phyloP scores from a whole-genome alignment of 2,888 invertebrate species.

The Ophonus ardosiacus region DNA sequence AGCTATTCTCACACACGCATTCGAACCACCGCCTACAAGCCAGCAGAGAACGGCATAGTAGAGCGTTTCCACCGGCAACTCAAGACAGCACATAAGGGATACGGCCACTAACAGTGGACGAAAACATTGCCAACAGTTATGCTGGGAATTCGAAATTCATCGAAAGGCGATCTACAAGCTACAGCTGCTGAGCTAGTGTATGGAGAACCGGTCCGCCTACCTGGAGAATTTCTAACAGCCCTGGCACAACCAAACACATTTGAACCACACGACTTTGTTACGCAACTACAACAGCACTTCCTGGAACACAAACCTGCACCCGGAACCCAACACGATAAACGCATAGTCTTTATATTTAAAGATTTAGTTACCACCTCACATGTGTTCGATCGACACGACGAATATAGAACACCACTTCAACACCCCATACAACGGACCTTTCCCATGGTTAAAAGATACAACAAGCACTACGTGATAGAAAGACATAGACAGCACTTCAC shows the following conservation, averaged over 20 bases:
- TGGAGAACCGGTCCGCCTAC: constrained; percentile 68
- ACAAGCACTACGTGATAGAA: neutral
- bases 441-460: neutral
- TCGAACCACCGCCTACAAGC: no score
- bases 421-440: constrained; percentile 65
- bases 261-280: neutral
- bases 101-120: constrained; percentile 67
- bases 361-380: constrained; percentile 54
- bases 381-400: constrained; percentile 59
- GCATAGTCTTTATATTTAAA: neutral
- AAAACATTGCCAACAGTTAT: no score
- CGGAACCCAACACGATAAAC: neutral
- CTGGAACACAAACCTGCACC: neutral
- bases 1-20: no score
- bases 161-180: constrained; percentile 69
- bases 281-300: neutral
- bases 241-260: neutral
- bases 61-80: no score
- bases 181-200: constrained; percentile 70
- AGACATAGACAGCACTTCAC: neutral
- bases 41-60: no score
- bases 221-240: constrained; percentile 66
- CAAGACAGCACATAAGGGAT: constrained; percentile 70
- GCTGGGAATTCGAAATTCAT: no score
- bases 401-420: constrained; percentile 61